A percentile compares a stretch with the other conserved stretches of the same genome.
phyloP scores from a whole-genome alignment of 2,113 vertebrate genomes.

The Scopus umbretta region DNA sequence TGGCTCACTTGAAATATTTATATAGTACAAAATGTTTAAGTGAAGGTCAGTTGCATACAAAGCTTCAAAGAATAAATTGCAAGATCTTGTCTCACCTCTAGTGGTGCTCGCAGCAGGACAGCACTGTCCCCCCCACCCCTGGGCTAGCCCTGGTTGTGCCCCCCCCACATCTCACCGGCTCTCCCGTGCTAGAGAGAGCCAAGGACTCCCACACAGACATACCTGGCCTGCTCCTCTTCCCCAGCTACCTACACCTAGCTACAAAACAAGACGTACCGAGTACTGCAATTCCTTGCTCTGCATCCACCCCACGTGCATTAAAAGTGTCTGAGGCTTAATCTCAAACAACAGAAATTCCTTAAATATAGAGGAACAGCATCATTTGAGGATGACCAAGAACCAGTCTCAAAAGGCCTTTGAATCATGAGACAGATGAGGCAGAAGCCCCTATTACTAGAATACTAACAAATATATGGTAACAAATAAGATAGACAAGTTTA shows the following conservation, averaged over 20 bases:
- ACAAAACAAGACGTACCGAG: not conserved
- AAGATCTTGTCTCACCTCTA: not conserved
- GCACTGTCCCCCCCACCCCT: rapidly evolving
- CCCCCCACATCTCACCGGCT: not conserved
- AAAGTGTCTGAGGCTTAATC: not conserved
- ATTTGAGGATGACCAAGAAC: not conserved
- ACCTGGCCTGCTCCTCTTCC: not conserved
- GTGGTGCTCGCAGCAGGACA: not conserved
- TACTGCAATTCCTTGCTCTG: not conserved
- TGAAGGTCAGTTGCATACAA: not conserved
- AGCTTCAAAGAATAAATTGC: not conserved
- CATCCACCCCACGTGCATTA: not conserved
- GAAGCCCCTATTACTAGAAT: not conserved
- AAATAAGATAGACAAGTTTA: not conserved
- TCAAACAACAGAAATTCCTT: not conserved
- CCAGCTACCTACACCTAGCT: not conserved
- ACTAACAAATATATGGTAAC: not conserved
- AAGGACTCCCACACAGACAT: not conserved
- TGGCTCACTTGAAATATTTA: not conserved
- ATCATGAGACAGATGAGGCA: not conserved
- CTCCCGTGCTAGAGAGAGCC: not conserved
- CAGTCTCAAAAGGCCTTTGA: not conserved
- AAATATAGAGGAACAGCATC: not conserved
- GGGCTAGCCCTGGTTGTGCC: not conserved
- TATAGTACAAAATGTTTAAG: not conserved